A percentile compares a stretch with the other conserved stretches of the same genome.
phyloP scores from a whole-genome alignment of 2,797 vertebrate genomes.

The Coracias cyanogaster region DNA sequence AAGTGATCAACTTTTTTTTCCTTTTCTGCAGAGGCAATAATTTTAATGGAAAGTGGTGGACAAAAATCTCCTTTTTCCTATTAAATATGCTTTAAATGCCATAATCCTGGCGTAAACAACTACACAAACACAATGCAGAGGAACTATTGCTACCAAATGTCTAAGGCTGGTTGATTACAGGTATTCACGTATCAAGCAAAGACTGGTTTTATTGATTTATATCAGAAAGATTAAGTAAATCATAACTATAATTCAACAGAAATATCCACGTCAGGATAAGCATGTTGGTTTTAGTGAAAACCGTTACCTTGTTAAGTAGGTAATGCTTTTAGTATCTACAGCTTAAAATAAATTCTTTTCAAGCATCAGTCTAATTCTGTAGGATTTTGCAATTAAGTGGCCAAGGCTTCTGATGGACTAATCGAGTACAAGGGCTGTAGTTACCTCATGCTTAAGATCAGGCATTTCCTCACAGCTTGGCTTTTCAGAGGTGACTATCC shows the following conservation, averaged over 20 bases:
- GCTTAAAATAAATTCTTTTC: background rate
- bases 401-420: background rate
- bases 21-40: background rate
- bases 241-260: background rate
- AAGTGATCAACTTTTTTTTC: background rate
- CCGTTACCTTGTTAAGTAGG: background rate
- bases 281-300: background rate
- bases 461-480: background rate
- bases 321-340: background rate
- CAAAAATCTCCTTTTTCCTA: background rate
- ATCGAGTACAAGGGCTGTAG: background rate
- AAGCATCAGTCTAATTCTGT: background rate
- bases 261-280: background rate
- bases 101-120: background rate
- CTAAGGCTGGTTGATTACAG: background rate
- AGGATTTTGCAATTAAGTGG: background rate
- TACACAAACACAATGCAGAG: background rate
- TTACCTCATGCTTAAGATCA: background rate
- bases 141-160: background rate
- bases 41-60: background rate
- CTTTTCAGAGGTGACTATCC: background rate
- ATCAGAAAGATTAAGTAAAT: background rate
- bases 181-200: background rate
- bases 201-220: background rate
- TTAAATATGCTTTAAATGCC: background rate